These are phyloP conservation scores for Hofmannophila pseudospretella DNA, from an alignment of 2,888 invertebrate genomes.

Conservation along the genomic window DNA sequence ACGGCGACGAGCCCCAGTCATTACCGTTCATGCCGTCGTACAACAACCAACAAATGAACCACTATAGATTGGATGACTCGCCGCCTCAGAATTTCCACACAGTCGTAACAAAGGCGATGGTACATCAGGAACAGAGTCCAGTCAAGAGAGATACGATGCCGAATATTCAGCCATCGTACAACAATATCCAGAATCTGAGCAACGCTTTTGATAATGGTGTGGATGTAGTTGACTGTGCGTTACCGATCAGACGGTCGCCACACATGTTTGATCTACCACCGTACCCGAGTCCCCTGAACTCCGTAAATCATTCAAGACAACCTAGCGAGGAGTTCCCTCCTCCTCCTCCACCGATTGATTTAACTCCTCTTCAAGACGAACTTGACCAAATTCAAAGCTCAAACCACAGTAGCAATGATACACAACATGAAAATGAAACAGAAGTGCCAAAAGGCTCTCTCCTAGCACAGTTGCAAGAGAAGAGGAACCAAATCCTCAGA, in stretches of 20 bases:
- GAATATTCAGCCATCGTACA: constrained; percentile 40
- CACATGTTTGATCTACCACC: constrained; percentile 83
- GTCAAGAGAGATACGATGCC: constrained; percentile 66
- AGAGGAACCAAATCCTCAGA: constrained; percentile 79
- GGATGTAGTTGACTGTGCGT: constrained; percentile 82
- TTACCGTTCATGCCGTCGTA: constrained; percentile 80
- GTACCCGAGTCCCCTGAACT: constrained; percentile 87
- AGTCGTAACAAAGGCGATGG: constrained; percentile 90
- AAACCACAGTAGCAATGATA: constrained; percentile 28
- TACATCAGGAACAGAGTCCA: constrained; percentile 89
- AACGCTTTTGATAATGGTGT: constrained; percentile 68
- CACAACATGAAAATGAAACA: constrained; percentile 44
- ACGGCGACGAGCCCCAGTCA: constrained; percentile 78
- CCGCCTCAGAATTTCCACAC: constrained; percentile 78
- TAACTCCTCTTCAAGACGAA: constrained; percentile 81
- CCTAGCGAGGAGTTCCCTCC: constrained; percentile 94
- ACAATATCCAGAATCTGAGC: constrained; percentile 57
- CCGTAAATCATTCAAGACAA: constrained; percentile 89
- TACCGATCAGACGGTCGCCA: constrained; percentile 54
- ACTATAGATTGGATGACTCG: constrained; percentile 59
- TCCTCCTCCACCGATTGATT: constrained; percentile 88
- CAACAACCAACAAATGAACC: constrained; percentile 56
- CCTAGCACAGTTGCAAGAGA: constrained; percentile 80
- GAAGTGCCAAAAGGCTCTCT: constrained; percentile 64
- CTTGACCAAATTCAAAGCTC: constrained; percentile 64